These are phyloP conservation scores for Uria aalge DNA, from an alignment of 2,113 vertebrate genomes.

Conservation along the genomic window DNA sequence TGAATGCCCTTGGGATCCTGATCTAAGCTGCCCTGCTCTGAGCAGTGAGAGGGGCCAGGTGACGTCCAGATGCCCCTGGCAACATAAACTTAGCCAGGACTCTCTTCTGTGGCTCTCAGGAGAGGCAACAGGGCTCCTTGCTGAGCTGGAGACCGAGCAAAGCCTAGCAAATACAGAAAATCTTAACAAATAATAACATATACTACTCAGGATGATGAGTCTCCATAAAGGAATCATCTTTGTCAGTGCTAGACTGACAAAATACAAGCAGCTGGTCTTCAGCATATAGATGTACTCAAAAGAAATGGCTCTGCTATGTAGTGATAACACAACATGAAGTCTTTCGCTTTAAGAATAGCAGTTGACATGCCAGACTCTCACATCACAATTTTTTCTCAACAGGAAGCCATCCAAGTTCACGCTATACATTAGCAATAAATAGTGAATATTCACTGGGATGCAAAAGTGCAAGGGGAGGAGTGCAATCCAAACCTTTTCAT, in stretches of 20 bases:
- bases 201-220: neutral
- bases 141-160: neutral
- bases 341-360: neutral
- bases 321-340: neutral
- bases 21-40: neutral
- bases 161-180: neutral
- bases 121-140: neutral
- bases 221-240: neutral
- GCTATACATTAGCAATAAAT: neutral
- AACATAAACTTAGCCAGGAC: neutral
- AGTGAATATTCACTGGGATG: neutral
- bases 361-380: neutral
- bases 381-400: neutral
- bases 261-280: neutral
- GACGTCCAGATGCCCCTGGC: neutral
- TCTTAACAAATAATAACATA: neutral
- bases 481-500: neutral
- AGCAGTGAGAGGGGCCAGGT: rapidly evolving
- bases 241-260: neutral
- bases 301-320: neutral
- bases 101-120: neutral
- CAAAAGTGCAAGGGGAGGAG: neutral
- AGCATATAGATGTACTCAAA: neutral
- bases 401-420: neutral
- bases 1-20: neutral